A percentile compares a stretch with the other conserved stretches of the same genome.
Evolutionary conservation across 2,113 vertebrate genomes (phyloP).

Genomic region (Isurus oxyrinchus): DNA sequence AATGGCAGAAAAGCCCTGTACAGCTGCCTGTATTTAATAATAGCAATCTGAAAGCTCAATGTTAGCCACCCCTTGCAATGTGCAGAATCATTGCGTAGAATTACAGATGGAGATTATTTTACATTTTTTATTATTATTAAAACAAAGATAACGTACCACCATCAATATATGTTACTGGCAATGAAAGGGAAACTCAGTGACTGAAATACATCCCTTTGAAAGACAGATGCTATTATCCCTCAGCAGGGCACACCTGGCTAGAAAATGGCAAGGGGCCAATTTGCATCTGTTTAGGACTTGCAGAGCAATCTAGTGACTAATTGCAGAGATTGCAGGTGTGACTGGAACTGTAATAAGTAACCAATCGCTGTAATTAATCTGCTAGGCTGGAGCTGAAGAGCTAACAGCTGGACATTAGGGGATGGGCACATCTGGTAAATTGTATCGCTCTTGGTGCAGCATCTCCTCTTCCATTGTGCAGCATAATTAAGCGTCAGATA

Average conservation of each 20-base stretch:
- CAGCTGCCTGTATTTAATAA: not conserved
- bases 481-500: not conserved
- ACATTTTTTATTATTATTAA: constrained; percentile 3
- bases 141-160: not conserved
- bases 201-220: constrained; percentile 9
- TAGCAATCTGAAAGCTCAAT: not conserved
- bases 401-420: constrained; percentile 77
- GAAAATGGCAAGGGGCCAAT: constrained; percentile 70
- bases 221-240: constrained; percentile 67
- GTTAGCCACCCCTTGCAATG: not conserved
- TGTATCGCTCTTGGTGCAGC: not conserved
- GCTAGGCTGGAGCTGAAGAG: constrained; percentile 77
- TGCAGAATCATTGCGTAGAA: not conserved
- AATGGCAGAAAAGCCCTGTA: not conserved
- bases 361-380: constrained; percentile 83
- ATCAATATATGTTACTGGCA: not conserved
- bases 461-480: not conserved
- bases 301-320: constrained; percentile 72
- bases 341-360: constrained; percentile 75
- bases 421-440: constrained; percentile 63
- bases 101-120: not conserved
- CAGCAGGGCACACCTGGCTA: constrained; percentile 59
- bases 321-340: constrained; percentile 78
- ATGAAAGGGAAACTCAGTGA: not conserved
- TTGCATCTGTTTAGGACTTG: constrained; percentile 75